Evolutionary conservation across 2,888 invertebrate species (phyloP).

Genomic region (Bhutanitis thaidina): DNA sequence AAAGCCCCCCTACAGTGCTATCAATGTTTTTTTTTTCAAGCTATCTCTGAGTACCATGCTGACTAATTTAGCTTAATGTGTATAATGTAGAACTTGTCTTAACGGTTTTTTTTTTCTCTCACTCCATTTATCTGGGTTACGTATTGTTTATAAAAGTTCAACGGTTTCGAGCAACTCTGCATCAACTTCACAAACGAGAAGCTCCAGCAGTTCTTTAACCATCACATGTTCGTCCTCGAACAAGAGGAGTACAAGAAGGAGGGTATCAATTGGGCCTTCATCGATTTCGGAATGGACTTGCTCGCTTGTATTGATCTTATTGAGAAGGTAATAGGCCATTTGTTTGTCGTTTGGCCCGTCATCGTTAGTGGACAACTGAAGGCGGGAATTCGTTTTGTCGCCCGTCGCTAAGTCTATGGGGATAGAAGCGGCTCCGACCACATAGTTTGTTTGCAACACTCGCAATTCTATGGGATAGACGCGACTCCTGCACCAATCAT

Average conservation of each 20-base stretch:
- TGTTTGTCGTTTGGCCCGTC: slow-evolving; percentile 27
- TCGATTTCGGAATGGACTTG: slow-evolving; percentile 98
- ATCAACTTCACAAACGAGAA: slow-evolving; percentile 99
- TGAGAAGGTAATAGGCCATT: slow-evolving; percentile 88
- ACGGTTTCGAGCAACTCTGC: slow-evolving; percentile 98
- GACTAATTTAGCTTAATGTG: slow-evolving; percentile 38
- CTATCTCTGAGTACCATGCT: slow-evolving; percentile 38
- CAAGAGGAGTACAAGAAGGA: slow-evolving; percentile 97
- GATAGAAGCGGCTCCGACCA: slow-evolving; percentile 33
- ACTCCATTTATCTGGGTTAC: slow-evolving; percentile 47
- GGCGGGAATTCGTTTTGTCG: slow-evolving; percentile 35
- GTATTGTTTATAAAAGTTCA: slow-evolving; percentile 83
- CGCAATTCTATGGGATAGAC: slow-evolving; percentile 22
- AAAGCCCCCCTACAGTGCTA: slow-evolving; percentile 33
- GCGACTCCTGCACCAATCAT: slow-evolving; percentile 23
- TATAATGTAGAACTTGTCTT: slow-evolving; percentile 36
- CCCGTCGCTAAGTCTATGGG: slow-evolving; percentile 33
- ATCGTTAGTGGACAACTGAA: slow-evolving; percentile 35
- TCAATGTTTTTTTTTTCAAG: slow-evolving; percentile 34
- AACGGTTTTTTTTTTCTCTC: slow-evolving; percentile 41
- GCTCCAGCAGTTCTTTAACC: slow-evolving; percentile 99
- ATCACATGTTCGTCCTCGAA: slow-evolving; percentile 98
- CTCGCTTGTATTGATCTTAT: slow-evolving; percentile 97
- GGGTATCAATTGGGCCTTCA: slow-evolving; percentile 97
- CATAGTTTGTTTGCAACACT: slow-evolving; percentile 7